Conservation (phyloP, 1,140 invertebrate species). For the Penaeus japonicus region DNA sequence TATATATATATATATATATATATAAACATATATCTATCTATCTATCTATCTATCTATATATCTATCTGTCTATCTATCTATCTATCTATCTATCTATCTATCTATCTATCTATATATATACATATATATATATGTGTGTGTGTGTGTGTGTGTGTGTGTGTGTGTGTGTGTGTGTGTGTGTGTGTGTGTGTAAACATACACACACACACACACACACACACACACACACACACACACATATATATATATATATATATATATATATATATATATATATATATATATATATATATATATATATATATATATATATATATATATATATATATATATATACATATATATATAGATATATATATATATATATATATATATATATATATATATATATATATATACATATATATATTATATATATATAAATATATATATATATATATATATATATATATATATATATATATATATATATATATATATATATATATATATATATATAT, state of each 20-base stretch:
- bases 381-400: background rate
- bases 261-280: background rate
- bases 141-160: background rate
- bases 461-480: too few species aligned
- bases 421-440: background rate
- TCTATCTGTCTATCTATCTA: background rate
- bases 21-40: background rate
- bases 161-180: background rate
- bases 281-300: background rate
- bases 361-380: background rate
- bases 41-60: background rate
- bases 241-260: background rate
- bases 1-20: constrained; percentile 1
- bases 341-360: background rate
- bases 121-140: background rate
- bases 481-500: too few species aligned
- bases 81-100: background rate
- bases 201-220: constrained; percentile 13
- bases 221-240: background rate
- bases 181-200: background rate
- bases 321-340: background rate
- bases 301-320: background rate
- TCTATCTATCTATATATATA: background rate
- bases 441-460: too few species aligned
- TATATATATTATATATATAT: background rate